phyloP scores from a whole-genome alignment of 2,888 invertebrate species.

The Rhamphomyia laevipes region DNA sequence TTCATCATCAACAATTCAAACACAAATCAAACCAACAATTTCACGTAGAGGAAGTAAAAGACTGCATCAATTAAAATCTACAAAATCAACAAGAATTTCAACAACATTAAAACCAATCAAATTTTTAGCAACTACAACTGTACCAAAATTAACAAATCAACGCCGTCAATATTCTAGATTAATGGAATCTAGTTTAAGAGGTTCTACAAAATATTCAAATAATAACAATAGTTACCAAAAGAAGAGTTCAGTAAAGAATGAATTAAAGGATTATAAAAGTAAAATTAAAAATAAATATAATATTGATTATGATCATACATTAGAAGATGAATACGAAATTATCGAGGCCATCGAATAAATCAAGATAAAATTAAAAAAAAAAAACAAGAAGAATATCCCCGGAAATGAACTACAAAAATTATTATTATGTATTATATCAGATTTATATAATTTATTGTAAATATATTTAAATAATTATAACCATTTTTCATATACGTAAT shows the following conservation, averaged over 20 bases:
- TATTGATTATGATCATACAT: constrained; percentile 38
- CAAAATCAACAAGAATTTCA: neutral
- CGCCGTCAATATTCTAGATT: constrained; percentile 5
- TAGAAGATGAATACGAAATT: constrained; percentile 39
- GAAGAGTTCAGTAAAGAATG: constrained; percentile 8
- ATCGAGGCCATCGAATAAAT: constrained; percentile 36
- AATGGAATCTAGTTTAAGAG: constrained; percentile 37
- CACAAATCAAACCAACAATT: neutral
- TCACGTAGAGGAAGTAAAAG: neutral
- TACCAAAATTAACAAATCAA: neutral
- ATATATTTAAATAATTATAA: no score
- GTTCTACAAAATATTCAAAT: constrained; percentile 27
- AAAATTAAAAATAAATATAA: constrained; percentile 38
- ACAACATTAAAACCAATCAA: neutral
- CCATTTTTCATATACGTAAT: no score
- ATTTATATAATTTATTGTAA: no score
- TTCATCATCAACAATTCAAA: neutral
- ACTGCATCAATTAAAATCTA: neutral
- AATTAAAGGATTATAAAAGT: constrained; percentile 34
- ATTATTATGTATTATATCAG: no score
- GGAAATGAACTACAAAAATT: no score
- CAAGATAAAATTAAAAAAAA: no score
- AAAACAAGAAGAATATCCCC: no score
- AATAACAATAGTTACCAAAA: constrained; percentile 14
- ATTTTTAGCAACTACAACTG: neutral